Conservation (phyloP, 2,888 invertebrate genomes). For the Leucophenga montana region DNA sequence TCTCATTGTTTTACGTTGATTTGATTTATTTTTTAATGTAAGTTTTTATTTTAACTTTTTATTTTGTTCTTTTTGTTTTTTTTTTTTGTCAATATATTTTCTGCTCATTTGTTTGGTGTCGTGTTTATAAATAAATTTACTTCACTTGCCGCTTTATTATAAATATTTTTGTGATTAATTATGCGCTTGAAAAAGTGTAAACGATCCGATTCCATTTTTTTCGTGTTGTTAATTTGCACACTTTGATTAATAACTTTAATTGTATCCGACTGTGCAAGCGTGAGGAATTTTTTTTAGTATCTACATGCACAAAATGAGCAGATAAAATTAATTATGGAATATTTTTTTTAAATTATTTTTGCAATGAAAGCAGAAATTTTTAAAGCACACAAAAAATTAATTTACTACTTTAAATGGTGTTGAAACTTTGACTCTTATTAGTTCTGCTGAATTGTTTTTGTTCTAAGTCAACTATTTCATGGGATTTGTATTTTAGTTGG, state of each 20-base stretch:
- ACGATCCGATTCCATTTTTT: background rate
- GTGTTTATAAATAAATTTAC: constrained; percentile 18
- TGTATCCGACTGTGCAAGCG: constrained; percentile 24
- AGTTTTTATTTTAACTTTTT: background rate
- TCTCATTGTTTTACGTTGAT: background rate
- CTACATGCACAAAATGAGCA: background rate
- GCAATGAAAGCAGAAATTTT: background rate
- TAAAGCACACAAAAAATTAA: no score
- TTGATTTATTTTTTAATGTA: background rate
- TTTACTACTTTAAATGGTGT: no score
- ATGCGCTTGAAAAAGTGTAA: constrained; percentile 7
- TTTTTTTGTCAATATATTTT: constrained; percentile 12
- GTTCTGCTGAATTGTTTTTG: no score
- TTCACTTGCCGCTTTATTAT: constrained; percentile 18
- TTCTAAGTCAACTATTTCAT: no score
- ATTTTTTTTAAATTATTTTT: background rate
- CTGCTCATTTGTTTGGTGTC: constrained; percentile 13
- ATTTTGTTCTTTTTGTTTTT: background rate
- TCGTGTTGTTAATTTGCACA: constrained; percentile 56
- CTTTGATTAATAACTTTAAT: constrained; percentile 58
- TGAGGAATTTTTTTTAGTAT: no score
- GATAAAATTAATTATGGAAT: background rate
- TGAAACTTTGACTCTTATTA: no score
- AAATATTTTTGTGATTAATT: constrained; percentile 19
- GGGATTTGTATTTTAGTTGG: no score